Evolutionary conservation across 2,797 vertebrate species (phyloP).

Genomic region (Mallotus villosus): DNA sequence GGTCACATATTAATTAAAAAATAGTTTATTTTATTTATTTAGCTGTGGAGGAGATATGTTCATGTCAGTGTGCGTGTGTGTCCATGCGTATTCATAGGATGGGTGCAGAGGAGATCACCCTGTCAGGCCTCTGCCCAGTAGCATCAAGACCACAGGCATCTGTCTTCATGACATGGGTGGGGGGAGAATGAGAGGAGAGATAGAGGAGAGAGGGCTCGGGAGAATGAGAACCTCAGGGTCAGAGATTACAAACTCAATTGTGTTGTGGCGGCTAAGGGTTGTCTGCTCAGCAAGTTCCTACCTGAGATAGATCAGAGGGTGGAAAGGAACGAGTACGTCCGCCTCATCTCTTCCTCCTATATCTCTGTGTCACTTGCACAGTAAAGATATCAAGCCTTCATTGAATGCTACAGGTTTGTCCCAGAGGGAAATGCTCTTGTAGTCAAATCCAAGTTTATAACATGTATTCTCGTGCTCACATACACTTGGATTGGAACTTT

Average conservation of each 20-base stretch:
- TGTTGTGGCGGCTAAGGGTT: slow-evolving; percentile 57
- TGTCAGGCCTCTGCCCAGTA: slow-evolving; percentile 42
- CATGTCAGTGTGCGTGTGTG: slow-evolving; percentile 29
- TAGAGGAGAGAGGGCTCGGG: neutral
- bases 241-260: slow-evolving; percentile 72
- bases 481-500: too few relatives aligned
- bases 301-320: slow-evolving; percentile 46
- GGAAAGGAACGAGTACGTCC: slow-evolving; percentile 45
- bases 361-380: slow-evolving; percentile 30
- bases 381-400: slow-evolving; percentile 7
- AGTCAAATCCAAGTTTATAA: neutral
- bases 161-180: slow-evolving; percentile 55
- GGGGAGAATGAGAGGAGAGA: slow-evolving; percentile 25
- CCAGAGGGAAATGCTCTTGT: neutral
- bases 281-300: slow-evolving; percentile 69
- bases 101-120: slow-evolving; percentile 48
- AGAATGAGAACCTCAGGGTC: slow-evolving; percentile 49
- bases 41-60: slow-evolving; percentile 22
- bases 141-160: slow-evolving; percentile 58
- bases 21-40: slow-evolving; percentile 40
- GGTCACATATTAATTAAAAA: neutral
- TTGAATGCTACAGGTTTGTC: neutral
- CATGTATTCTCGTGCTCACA: too few relatives aligned
- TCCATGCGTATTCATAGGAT: slow-evolving; percentile 40
- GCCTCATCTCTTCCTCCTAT: slow-evolving; percentile 59